phyloP scores from a whole-genome alignment of 2,797 vertebrate species.

The Crax fasciolata region DNA sequence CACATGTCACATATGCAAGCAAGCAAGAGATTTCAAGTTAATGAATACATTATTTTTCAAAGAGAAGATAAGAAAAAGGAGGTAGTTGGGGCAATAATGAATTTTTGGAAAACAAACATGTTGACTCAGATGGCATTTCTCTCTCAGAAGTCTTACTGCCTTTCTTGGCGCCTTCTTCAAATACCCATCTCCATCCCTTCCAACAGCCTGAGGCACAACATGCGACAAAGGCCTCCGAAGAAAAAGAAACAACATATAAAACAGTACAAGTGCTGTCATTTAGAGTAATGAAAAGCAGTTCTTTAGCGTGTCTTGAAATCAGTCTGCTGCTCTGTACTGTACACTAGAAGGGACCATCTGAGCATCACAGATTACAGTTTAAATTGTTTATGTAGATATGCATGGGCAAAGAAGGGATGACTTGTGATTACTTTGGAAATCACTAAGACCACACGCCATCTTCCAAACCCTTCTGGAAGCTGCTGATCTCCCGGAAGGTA shows the following conservation, averaged over 20 bases:
- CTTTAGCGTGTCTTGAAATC: neutral
- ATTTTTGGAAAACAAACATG: slow-evolving; percentile 5
- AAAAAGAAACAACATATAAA: slow-evolving; percentile 5
- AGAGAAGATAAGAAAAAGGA: neutral
- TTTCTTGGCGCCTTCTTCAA: slow-evolving; percentile 37
- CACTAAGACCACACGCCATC: fast-evolving
- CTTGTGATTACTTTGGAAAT: neutral
- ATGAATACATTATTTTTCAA: neutral
- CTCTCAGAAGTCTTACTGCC: slow-evolving; percentile 46
- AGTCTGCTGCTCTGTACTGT: neutral
- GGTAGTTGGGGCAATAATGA: neutral
- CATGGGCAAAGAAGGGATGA: neutral
- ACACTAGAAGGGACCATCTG: neutral
- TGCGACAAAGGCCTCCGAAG: slow-evolving; percentile 22
- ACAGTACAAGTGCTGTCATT: slow-evolving; percentile 15
- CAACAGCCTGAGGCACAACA: neutral
- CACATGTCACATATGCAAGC: neutral
- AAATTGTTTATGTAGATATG: neutral
- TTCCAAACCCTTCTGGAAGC: neutral
- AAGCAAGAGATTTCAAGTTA: neutral
- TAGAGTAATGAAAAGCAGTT: slow-evolving; percentile 32
- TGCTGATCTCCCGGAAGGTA: neutral
- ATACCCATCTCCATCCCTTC: neutral
- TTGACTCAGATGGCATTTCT: slow-evolving; percentile 49
- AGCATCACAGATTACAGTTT: neutral